phyloP scores from a whole-genome alignment of 92 coral and sea anemone species.

The Zoanthus solanderi region DNA sequence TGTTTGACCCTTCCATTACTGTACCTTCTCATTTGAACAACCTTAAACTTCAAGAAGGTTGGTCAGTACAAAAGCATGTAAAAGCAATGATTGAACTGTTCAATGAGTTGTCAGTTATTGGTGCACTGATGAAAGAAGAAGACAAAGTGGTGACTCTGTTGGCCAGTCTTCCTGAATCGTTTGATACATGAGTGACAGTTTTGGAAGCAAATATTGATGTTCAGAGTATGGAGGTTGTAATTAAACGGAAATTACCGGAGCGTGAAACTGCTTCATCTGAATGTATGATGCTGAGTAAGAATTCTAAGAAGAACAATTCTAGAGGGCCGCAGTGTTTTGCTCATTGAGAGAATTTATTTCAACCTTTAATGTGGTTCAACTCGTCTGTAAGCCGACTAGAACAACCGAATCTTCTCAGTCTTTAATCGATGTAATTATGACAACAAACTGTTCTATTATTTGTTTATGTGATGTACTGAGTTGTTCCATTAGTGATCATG shows the following conservation, averaged over 20 bases:
- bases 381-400: conserved; percentile 38
- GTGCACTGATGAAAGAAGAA: conserved; percentile 17
- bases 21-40: no score
- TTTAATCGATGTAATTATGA: conserved; percentile 39
- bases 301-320: no score
- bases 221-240: no score
- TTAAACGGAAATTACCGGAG: no score
- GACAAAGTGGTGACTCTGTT: conserved; percentile 26
- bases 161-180: conserved; percentile 23
- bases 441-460: conserved; percentile 1
- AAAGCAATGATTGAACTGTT: conserved; percentile 18
- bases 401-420: conserved; percentile 19
- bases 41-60: no score
- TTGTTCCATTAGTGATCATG: conserved; percentile 58
- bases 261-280: no score
- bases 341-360: background rate
- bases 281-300: no score
- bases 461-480: conserved; percentile 41
- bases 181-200: conserved; percentile 21
- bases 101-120: conserved; percentile 1
- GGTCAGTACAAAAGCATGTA: background rate
- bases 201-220: background rate
- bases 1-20: no score
- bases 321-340: no score
- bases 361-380: conserved; percentile 12